Evolutionary conservation across 2,113 vertebrate species (phyloP), one percentile per base, ranked within the genome.

Genomic region (Australoheros scitulus): DNA sequence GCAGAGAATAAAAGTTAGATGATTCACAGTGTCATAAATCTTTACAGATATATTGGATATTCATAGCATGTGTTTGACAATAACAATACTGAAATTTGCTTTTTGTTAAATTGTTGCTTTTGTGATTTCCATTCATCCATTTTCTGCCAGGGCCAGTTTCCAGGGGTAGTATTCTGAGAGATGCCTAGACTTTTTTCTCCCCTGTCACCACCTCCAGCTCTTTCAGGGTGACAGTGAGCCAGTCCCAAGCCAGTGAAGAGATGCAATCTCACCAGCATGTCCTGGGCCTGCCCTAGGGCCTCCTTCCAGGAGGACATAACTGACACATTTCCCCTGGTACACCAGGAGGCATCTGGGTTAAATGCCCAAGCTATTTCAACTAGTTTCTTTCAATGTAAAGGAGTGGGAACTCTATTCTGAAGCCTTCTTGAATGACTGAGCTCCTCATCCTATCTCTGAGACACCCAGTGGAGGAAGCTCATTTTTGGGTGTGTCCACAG

Each of bases 21-120:
- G 47, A 34, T 52, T 72, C 65, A 72, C 17, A 72, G 43, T 52
- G 26, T 34, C 68, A n/a, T 50, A 55, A 72, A 55, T 18, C 26
- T 55, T 72, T 32, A 34, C 68, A 72, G 17, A 72, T 72, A 72
- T 29, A 72, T 34, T 72, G 47, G 47, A 55, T 72, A 72, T 72
- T 72, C 68, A 72, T 72, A 55, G 68, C 26, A 72, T 72, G 47
- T 55, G 13, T 72, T 72, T 72, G 18, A 55, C 68, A 72, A 72
- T 72, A 32, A 72, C 68, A 55, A 55, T 55, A 29, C 18, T 72
- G 68, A 55, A 26, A 72, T 72, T 72, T 72, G 15, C 68, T 72
- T 55, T 72, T 18, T 55, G 15, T 72, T 72, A 34, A 72, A 55
- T 72, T 55, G 18, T 6, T 34, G 68, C 17, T 47, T 70, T 70